Conservation (phyloP, 2,797 vertebrate genomes). For the Parotocinclus haroldoi region DNA sequence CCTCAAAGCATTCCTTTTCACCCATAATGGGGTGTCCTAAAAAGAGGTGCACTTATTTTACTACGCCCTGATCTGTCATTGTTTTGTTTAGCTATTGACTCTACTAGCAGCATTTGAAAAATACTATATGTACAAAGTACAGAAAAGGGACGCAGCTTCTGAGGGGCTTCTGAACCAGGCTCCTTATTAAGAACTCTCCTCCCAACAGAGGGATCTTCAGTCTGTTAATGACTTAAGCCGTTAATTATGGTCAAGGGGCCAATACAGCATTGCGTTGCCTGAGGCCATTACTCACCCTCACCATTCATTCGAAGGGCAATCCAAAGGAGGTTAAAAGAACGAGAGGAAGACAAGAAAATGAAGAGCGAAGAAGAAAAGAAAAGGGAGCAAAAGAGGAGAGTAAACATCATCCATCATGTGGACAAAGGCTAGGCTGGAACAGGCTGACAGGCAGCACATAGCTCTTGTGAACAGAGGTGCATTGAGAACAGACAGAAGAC, state of each 20-base stretch:
- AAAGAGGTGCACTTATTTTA: no score
- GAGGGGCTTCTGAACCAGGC: no score
- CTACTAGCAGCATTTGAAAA: no score
- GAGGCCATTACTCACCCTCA: constrained; percentile 5
- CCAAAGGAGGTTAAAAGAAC: neutral
- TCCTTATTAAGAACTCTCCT: no score
- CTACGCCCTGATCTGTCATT: no score
- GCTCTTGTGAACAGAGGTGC: neutral
- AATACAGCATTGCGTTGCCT: neutral
- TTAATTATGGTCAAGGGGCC: constrained; percentile 18
- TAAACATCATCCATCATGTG: constrained; percentile 67
- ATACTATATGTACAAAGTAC: no score
- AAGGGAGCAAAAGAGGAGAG: constrained; percentile 39
- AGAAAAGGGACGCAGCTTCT: no score
- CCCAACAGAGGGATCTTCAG: constrained; percentile 4
- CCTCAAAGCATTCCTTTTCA: no score
- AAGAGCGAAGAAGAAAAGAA: constrained; percentile 21
- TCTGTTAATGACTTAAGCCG: constrained; percentile 24
- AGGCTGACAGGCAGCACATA: constrained; percentile 25
- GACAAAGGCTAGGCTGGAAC: constrained; percentile 13
- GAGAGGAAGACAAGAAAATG: neutral
- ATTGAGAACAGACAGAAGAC: constrained; percentile 12
- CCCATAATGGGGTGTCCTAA: no score
- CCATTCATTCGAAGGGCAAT: constrained; percentile 13
- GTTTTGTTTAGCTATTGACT: no score